Evolutionary conservation across 2,797 vertebrate species (phyloP), one percentile per base, ranked within the genome.

Genomic region (Pachyuromys duprasi): DNA sequence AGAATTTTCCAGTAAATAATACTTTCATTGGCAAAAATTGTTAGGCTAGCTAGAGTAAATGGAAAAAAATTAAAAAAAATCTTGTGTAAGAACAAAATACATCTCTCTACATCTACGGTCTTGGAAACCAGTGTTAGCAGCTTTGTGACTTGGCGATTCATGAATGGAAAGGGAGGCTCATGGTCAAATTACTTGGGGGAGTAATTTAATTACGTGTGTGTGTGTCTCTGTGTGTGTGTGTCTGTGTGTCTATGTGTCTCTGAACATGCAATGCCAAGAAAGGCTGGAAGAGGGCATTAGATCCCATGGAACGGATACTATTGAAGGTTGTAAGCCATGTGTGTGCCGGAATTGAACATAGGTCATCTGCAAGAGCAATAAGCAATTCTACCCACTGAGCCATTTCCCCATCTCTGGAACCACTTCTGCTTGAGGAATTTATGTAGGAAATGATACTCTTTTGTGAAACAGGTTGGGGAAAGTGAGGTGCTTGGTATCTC

Each of bases 371-470:
- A 33, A 70, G 28, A 63, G 45, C n/a, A 45, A 18, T 18, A 5
- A 36, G 20, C n/a, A n/a, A n/a, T 53, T 49, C 42, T 86, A 86
- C 14, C 45, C 63, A 14, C 63, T 69, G 83, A 53, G 45, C 12
- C 8, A 3, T 67, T n/a, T 53, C n/a, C 5, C 67, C 31, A 42
- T 45, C 42, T 6, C 18, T 67, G 62, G 31, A 14, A n/a, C 15
- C 82, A 49, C 45, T 93, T 60, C 92, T 90, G 8, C 39, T 39
- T 67, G 82, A 67, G 62, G 45, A 42, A 53, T 89, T 90, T 92
- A 8, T 33, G 82, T 91, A 88, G 49, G 92, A 87, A 91, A 76
- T 55, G 55, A 69, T 86, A 20, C 15, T 89, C n/a, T 63, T 76
- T 84, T 84, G 0, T 55, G 11, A 4, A 53, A 12, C 14, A 22